phyloP scores from a whole-genome alignment of 1,140 invertebrate genomes.

The Andricus grossulariae region DNA sequence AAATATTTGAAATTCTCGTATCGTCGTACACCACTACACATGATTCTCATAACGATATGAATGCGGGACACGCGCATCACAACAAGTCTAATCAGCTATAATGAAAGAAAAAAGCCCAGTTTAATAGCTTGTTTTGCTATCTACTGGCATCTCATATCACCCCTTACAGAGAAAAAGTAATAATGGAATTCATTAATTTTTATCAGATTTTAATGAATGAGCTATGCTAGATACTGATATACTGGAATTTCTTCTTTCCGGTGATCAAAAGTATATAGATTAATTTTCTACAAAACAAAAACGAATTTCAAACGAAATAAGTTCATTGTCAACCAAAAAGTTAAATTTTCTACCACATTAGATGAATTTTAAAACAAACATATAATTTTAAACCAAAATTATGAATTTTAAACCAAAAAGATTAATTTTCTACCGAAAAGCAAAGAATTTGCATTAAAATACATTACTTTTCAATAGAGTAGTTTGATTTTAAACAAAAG shows the following conservation, averaged over 20 bases:
- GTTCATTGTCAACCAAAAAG: no score
- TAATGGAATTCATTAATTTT: not conserved
- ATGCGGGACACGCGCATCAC: not conserved
- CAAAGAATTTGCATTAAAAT: no score
- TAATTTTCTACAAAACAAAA: no score
- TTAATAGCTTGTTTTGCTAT: not conserved
- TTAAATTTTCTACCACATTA: no score
- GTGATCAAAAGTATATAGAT: not conserved
- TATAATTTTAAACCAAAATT: no score
- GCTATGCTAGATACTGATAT: not conserved
- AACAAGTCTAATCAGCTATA: conserved; percentile 16
- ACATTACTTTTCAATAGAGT: no score
- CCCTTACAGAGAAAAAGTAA: not conserved
- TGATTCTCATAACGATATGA: conserved; percentile 20
- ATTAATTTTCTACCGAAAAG: no score
- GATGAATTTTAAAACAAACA: no score
- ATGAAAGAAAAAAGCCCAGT: not conserved
- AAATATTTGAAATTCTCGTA: no score
- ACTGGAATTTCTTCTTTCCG: not conserved
- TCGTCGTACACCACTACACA: not conserved
- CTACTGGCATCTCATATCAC: not conserved
- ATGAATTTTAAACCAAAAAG: no score
- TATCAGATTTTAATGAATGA: not conserved
- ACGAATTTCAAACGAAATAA: no score
- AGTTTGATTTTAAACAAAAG: no score